Evolutionary conservation across 1,140 invertebrate genomes (phyloP).

Genomic region (Cephus cinctus): DNA sequence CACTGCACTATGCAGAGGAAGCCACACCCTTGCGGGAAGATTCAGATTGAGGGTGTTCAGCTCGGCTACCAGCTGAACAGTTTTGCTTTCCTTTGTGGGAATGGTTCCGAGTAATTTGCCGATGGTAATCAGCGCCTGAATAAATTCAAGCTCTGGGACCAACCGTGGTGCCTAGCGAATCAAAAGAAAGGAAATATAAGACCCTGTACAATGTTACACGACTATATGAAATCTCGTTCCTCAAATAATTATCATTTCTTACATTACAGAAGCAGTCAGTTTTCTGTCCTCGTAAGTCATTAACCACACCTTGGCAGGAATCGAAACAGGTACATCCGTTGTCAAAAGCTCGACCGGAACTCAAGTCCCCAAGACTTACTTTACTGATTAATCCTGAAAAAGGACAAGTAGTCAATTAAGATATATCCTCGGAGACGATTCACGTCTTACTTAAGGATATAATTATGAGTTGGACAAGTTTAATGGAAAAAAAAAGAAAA

Average conservation of each 20-base stretch:
- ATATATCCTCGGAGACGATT: too few relatives aligned
- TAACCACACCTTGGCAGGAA: slow-evolving; percentile 73
- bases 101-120: slow-evolving; percentile 87
- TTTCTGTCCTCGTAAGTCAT: slow-evolving; percentile 70
- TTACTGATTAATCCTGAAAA: slow-evolving; percentile 54
- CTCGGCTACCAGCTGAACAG: slow-evolving; percentile 86
- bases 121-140: slow-evolving; percentile 83
- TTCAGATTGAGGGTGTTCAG: slow-evolving; percentile 93
- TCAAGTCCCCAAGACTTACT: slow-evolving; percentile 84
- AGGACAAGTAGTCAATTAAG: background rate
- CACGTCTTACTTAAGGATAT: too few relatives aligned
- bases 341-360: slow-evolving; percentile 92
- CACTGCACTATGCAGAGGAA: slow-evolving; percentile 75
- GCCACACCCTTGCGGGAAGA: slow-evolving; percentile 95
- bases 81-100: slow-evolving; percentile 93
- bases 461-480: too few relatives aligned
- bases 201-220: slow-evolving; percentile 7
- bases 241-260: slow-evolving; percentile 39
- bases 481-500: too few relatives aligned
- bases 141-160: slow-evolving; percentile 84
- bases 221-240: slow-evolving; percentile 6
- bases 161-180: slow-evolving; percentile 72
- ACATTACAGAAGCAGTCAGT: slow-evolving; percentile 75
- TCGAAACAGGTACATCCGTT: slow-evolving; percentile 90
- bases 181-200: background rate